Evolutionary conservation across 1,140 invertebrate genomes (phyloP).

Genomic region (Pogonus chalceus): DNA sequence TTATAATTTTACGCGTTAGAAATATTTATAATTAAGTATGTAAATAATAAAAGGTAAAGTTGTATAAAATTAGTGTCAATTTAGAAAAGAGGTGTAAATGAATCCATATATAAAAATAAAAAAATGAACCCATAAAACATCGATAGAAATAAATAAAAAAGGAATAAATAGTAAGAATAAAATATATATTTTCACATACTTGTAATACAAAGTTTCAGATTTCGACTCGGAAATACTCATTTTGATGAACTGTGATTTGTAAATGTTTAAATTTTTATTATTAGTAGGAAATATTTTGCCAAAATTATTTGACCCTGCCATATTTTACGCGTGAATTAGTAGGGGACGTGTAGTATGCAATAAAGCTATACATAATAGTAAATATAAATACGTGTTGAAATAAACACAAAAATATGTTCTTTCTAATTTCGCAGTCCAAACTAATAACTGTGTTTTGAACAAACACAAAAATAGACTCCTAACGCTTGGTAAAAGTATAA

Average conservation of each 20-base stretch:
- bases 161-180: not conserved
- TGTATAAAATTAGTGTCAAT: too few species aligned
- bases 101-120: not conserved
- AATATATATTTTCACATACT: not conserved
- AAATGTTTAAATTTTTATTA: constrained; percentile 26
- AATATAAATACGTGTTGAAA: constrained; percentile 11
- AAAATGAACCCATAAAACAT: not conserved
- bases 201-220: constrained; percentile 3
- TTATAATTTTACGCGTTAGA: too few species aligned
- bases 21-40: too few species aligned
- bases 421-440: too few species aligned
- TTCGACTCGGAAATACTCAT: constrained; percentile 5
- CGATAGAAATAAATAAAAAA: not conserved
- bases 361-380: constrained; percentile 23
- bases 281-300: constrained; percentile 21
- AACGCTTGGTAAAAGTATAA: too few species aligned
- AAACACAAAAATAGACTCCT: not conserved
- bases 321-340: constrained; percentile 23
- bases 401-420: too few species aligned
- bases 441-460: too few species aligned
- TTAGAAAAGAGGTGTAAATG: too few species aligned
- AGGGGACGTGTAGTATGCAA: constrained; percentile 29
- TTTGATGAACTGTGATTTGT: constrained; percentile 15
- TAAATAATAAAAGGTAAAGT: too few species aligned
- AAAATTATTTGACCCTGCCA: constrained; percentile 25